Conservation (phyloP, 2,888 invertebrate genomes). For the Hyposoter didymator region DNA sequence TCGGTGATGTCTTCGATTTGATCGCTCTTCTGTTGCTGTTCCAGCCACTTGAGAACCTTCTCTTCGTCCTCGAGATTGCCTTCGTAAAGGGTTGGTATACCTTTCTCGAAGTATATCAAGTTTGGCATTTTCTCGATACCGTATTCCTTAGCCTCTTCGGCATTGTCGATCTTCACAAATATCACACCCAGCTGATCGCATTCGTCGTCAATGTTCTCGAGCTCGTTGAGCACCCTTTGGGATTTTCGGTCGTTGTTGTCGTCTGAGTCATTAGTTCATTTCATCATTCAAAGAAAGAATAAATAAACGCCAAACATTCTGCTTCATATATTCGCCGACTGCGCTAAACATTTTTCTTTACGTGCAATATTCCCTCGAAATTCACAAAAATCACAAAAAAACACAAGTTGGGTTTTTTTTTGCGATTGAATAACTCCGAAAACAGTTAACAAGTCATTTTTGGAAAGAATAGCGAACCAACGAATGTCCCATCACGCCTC, state of each 20-base stretch:
- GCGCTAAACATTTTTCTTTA: neutral
- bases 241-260: conserved; percentile 96
- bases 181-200: conserved; percentile 95
- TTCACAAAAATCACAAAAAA: neutral
- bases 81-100: conserved; percentile 94
- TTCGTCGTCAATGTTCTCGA: conserved; percentile 97
- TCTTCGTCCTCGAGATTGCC: conserved; percentile 94
- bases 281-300: neutral
- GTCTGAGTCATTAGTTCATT: conserved; percentile 85
- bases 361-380: too few relatives aligned
- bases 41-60: conserved; percentile 94
- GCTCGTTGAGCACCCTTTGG: conserved; percentile 92
- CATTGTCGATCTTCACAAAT: conserved; percentile 96
- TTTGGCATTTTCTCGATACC: conserved; percentile 95
- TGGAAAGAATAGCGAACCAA: too few relatives aligned
- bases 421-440: neutral
- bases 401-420: neutral
- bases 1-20: conserved; percentile 98
- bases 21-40: conserved; percentile 93
- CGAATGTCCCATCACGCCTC: neutral
- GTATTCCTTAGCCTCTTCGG: conserved; percentile 95
- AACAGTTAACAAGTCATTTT: neutral
- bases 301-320: conserved; percentile 14
- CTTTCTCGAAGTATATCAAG: conserved; percentile 93
- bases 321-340: neutral